Conservation (phyloP, 2,113 vertebrate species). For the Callipepla californica region DNA sequence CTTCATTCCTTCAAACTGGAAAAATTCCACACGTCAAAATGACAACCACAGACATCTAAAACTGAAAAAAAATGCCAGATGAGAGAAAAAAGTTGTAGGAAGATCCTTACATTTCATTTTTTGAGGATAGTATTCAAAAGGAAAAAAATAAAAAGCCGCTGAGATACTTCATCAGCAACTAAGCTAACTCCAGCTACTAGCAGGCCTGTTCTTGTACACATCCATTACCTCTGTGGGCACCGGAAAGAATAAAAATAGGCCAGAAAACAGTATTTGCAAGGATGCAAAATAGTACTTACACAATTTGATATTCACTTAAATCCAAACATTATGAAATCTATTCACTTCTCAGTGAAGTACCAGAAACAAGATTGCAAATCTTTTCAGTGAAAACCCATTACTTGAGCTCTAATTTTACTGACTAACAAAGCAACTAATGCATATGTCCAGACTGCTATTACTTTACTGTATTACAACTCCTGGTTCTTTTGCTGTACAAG, state of each 20-base stretch:
- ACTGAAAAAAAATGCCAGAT: slow-evolving; percentile 25
- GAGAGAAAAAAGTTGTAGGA: not conserved
- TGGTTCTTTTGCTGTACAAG: not conserved
- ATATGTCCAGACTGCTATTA: not conserved
- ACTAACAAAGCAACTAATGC: slow-evolving; percentile 27
- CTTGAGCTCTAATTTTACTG: not conserved
- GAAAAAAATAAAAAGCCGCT: not conserved
- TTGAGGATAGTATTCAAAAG: slow-evolving; percentile 18
- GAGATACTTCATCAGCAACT: not conserved
- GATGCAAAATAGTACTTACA: not conserved
- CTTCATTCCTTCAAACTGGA: slow-evolving; percentile 46
- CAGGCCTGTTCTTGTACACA: not conserved
- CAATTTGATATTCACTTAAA: not conserved
- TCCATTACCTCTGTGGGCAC: not conserved
- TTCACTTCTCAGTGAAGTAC: not conserved
- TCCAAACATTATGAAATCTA: not conserved
- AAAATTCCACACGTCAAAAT: slow-evolving; percentile 33
- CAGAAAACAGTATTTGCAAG: slow-evolving; percentile 3
- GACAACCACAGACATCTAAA: not conserved
- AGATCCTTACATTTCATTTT: not conserved
- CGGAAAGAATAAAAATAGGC: not conserved
- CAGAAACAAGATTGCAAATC: not conserved
- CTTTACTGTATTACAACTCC: not conserved
- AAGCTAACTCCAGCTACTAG: not conserved
- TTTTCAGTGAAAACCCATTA: not conserved